Evolutionary conservation across 2,797 vertebrate species (phyloP), one percentile per base, ranked within the genome.

Genomic region (Sebastes trivittatus): DNA sequence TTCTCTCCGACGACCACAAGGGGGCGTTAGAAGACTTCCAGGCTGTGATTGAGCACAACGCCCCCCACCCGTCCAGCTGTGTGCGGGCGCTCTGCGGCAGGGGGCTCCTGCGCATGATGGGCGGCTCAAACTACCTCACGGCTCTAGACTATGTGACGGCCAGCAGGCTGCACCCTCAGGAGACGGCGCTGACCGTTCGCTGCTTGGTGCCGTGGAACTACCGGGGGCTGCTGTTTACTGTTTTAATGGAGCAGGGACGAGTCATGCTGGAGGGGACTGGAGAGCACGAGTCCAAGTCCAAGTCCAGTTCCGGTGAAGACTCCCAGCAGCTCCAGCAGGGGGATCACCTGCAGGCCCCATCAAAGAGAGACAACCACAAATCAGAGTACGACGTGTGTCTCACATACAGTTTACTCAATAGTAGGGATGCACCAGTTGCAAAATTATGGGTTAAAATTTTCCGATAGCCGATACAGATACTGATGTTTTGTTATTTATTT

Each of bases 191-290:
- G 58, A 95, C 96, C 0, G 90, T 97, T 70, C 98, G 98, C 84
- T 96, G 97, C 85, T 95, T 97, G 0, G 95, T 99, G 87, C 98
- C 98, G 0, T 99, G 98, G 98, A 99, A 99, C 94, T 97, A 94
- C 75, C 94, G 98, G 9, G 97, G 98, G 0, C 94, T 99, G 85
- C 94, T 99, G 76, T 93, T 95, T 20, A 97, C 96, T 0, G 95
- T 98, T 62, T 93, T 99, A 75, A 95, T 97, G 75, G 98, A 99
- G 84, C 97, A 98, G 91, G 97, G 96, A 2, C 95, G 96, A 85
- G 90, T 92, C 79, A 97, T 99, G 94, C 94, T 99, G 42, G 97
- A 97, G 90, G 90, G 81, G 23, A 79, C 42, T 1, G 87, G 69
- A 58, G 77, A 87, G 29, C 75, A 80, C 4, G 59, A 61, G 65